Conservation (phyloP, 2,888 invertebrate species). For the Mythimna ferrago region DNA sequence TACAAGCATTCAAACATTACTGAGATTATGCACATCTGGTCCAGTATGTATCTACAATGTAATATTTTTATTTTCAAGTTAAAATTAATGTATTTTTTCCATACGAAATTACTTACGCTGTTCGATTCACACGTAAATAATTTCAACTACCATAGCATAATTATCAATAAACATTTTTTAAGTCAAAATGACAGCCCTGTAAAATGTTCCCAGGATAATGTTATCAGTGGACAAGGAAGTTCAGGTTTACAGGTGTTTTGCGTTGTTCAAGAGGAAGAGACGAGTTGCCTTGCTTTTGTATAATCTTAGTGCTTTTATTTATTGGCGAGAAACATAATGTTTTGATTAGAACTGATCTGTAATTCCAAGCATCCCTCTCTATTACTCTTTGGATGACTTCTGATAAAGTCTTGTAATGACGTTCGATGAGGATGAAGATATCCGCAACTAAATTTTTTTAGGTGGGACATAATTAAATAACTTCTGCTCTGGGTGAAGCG, state of each 20-base stretch:
- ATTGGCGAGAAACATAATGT: neutral
- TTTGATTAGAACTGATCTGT: neutral
- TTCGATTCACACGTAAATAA: neutral
- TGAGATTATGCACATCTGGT: too few relatives aligned
- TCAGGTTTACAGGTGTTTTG: conserved; percentile 43
- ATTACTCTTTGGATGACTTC: too few relatives aligned
- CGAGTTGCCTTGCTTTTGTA: conserved; percentile 20
- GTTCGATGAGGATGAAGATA: too few relatives aligned
- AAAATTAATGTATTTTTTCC: neutral
- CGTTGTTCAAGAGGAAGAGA: conserved; percentile 12
- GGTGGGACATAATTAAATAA: too few relatives aligned
- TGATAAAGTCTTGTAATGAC: too few relatives aligned
- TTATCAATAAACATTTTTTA: too few relatives aligned
- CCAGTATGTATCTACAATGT: too few relatives aligned
- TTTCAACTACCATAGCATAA: neutral
- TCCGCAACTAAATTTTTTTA: too few relatives aligned
- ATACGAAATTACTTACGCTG: neutral
- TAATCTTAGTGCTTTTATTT: conserved; percentile 18
- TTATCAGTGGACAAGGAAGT: conserved; percentile 55
- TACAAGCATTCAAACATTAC: too few relatives aligned
- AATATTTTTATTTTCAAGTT: neutral
- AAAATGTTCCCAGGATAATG: conserved; percentile 25
- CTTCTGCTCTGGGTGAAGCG: too few relatives aligned
- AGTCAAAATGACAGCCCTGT: conserved; percentile 23
- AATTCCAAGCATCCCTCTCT: too few relatives aligned